A percentile compares a stretch with the other conserved stretches of the same genome.
phyloP scores from a whole-genome alignment of 2,113 vertebrate species.

The Micromys minutus region DNA sequence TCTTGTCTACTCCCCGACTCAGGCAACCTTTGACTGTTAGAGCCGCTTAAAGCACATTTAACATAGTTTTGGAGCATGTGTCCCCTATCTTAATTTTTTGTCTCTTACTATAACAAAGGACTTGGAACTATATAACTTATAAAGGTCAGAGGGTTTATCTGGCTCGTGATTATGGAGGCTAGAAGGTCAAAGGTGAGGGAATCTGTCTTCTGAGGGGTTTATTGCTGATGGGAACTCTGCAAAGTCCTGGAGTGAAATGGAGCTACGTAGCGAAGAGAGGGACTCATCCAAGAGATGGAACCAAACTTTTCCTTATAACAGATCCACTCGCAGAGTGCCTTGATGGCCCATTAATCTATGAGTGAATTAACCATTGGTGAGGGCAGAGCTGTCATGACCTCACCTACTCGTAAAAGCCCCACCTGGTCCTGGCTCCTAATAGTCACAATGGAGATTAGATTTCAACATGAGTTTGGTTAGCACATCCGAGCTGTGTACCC shows the following conservation, averaged over 20 bases:
- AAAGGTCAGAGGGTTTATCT: not conserved
- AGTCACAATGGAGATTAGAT: constrained; percentile 19
- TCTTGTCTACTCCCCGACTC: not conserved
- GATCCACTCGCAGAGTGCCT: not conserved
- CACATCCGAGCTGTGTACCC: not conserved
- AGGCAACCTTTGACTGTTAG: not conserved
- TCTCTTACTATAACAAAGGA: not conserved
- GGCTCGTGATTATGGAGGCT: not conserved
- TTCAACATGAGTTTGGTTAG: constrained; percentile 12
- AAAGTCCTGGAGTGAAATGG: not conserved
- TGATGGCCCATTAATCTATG: not conserved
- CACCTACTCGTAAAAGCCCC: not conserved
- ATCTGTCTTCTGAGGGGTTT: not conserved
- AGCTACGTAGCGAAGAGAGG: not conserved
- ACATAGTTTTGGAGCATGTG: not conserved
- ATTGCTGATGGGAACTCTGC: not conserved
- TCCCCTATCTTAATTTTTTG: not conserved
- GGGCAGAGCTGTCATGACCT: not conserved
- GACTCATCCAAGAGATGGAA: not conserved
- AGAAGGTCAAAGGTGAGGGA: not conserved
- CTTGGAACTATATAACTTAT: not conserved
- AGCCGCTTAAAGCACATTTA: not conserved
- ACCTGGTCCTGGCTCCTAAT: not conserved
- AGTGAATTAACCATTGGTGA: not conserved
- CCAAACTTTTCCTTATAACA: constrained; percentile 8